Base-by-base conservation (phyloP, 2,113 vertebrate species). In the Plestiodon gilberti region DNA sequence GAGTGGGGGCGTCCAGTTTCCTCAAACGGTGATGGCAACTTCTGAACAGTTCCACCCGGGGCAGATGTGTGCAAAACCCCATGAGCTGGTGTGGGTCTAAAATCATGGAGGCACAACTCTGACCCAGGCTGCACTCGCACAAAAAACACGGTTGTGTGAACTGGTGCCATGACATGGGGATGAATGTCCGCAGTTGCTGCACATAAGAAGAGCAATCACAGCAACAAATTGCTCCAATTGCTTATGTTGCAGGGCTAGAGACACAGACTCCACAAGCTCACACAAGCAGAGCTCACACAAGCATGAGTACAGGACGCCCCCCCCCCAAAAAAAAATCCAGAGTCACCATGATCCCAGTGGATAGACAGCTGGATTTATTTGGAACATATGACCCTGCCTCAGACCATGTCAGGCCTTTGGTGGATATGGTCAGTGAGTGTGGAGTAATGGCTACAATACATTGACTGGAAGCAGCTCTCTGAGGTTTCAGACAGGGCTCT, bases 41-140 rank as follows among this genome's bases (percentile, higher is more conserved):
- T 78, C 75, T 84, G 85, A 91, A 91, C 81, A 85, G 83, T 90
- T 78, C 83, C 83, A 67, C 43, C 82, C 70, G 13, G 5, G 14
- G 20, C 40, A 90, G 75, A 82, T 81, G 22, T n/a, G 43, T 15
- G 33, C 4, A 22, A n/a, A 67, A 81, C 62, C 52, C 38, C 23
- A 6, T n/a, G 4, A 1, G 3, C 23, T 57, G 33, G 52, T 6
- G 20, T 9, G 3, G 65, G 35, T 57, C 7, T 59, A 64, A n/a
- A n/a, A n/a, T n/a, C 22, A 52, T 3, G 20, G 28, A 77, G 10
- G 14, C 23, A n/a, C 30, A 33, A 7, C 17, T 35, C 69, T 57
- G 6, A 1, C 48, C 15, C 23, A 61, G n/a, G 52, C 48, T 22
- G 48, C 38, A 65, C 38, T 81, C 17, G 22, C 38, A n/a, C 17